Conservation (phyloP, 2,888 invertebrate species). For the Synanthedon myopaeformis region DNA sequence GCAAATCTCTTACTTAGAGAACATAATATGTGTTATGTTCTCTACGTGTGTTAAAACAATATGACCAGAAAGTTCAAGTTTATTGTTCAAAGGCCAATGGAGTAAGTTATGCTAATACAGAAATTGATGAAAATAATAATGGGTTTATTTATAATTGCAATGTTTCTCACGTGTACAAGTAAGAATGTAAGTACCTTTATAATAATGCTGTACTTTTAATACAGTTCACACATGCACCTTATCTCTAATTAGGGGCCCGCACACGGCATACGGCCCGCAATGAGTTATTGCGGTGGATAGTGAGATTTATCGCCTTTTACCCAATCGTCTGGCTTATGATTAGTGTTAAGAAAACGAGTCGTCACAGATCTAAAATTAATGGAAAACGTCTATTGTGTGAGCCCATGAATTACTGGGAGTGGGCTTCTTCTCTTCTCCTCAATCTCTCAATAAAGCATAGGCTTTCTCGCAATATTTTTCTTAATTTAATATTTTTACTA, state of each 20-base stretch:
- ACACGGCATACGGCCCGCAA: slow-evolving; percentile 5
- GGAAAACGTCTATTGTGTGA: slow-evolving; percentile 1
- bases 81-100: no score
- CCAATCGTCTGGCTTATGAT: slow-evolving; percentile 35
- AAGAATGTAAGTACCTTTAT: not conserved
- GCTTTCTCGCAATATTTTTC: not conserved
- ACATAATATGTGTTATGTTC: no score
- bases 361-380: slow-evolving; percentile 2
- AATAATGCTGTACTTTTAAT: slow-evolving; percentile 1
- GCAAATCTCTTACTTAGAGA: no score
- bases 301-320: slow-evolving; percentile 36
- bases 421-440: no score
- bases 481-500: no score
- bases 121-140: no score
- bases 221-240: slow-evolving; percentile 20
- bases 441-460: no score
- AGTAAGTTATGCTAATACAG: no score
- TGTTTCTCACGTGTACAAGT: not conserved
- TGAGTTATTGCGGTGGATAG: slow-evolving; percentile 19
- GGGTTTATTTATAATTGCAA: not conserved
- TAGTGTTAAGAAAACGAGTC: slow-evolving; percentile 15
- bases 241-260: slow-evolving; percentile 1
- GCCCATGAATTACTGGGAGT: no score
- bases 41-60: no score
- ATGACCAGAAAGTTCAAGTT: no score